phyloP scores from a whole-genome alignment of 2,888 invertebrate genomes.

The Cerastis rubricosa region DNA sequence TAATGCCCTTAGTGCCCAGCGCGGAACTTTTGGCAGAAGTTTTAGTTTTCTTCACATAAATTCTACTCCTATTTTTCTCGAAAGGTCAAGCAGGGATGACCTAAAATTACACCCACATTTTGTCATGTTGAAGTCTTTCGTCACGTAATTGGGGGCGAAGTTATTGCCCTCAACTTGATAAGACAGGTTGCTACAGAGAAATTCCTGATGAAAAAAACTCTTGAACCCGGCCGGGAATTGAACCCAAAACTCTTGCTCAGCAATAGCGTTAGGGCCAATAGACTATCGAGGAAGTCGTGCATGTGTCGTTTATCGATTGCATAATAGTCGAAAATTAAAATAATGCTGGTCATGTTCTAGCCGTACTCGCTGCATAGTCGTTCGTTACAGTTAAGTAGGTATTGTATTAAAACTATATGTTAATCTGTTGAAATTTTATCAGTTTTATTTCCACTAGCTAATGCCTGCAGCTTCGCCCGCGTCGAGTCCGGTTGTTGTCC shows the following conservation, averaged over 20 bases:
- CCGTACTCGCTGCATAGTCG: neutral
- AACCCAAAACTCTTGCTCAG: neutral
- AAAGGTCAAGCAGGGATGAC: too few relatives aligned
- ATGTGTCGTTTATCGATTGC: neutral
- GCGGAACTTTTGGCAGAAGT: too few relatives aligned
- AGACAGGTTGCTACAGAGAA: neutral
- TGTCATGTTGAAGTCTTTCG: too few relatives aligned
- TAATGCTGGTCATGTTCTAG: neutral
- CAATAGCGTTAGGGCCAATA: neutral
- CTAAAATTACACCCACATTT: too few relatives aligned
- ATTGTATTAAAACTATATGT: conserved; percentile 34
- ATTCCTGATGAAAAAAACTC: neutral
- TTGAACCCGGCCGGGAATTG: neutral
- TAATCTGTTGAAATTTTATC: neutral
- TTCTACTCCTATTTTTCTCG: neutral
- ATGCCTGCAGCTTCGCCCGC: too few relatives aligned
- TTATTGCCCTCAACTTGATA: neutral
- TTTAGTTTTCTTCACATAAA: too few relatives aligned
- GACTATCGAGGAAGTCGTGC: neutral
- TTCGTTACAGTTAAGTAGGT: neutral
- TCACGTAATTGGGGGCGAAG: neutral
- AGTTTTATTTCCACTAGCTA: neutral
- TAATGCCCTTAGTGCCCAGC: too few relatives aligned
- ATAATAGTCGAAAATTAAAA: neutral
- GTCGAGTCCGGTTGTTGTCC: neutral